A percentile compares a stretch with the other conserved stretches of the same genome.
Evolutionary conservation across 2,797 vertebrate species (phyloP).

Genomic region (Danio kyathit): DNA sequence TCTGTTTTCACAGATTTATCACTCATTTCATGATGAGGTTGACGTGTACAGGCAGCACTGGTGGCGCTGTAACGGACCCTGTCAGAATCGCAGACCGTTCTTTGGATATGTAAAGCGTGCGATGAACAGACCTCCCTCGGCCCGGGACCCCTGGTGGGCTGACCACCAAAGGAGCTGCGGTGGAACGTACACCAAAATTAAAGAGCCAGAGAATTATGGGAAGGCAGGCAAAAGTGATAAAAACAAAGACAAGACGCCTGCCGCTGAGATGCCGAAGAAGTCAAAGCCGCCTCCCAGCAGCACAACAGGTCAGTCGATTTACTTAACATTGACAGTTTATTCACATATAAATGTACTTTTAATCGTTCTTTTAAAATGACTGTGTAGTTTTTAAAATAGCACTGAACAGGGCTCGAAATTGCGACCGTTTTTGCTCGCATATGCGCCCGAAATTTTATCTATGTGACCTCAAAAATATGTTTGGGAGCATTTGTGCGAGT

Average conservation of each 20-base stretch:
- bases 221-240: constrained; percentile 78
- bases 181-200: constrained; percentile 89
- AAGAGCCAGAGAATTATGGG: constrained; percentile 90
- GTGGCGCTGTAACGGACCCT: constrained; percentile 94
- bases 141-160: constrained; percentile 92
- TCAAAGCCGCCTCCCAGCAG: constrained; percentile 58
- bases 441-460: too few relatives aligned
- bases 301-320: constrained; percentile 40
- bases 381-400: not conserved
- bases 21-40: constrained; percentile 90
- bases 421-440: too few relatives aligned
- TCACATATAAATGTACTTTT: not conserved
- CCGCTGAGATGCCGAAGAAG: constrained; percentile 51
- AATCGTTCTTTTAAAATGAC: not conserved
- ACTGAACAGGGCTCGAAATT: too few relatives aligned
- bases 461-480: too few relatives aligned
- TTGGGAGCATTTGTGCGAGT: too few relatives aligned
- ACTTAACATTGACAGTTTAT: not conserved
- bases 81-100: constrained; percentile 85
- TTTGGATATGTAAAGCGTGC: constrained; percentile 93
- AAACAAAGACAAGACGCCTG: constrained; percentile 53
- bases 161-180: constrained; percentile 89
- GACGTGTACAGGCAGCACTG: constrained; percentile 94
- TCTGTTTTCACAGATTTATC: constrained; percentile 82
- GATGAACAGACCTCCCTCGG: constrained; percentile 92